phyloP scores from a whole-genome alignment of 2,888 invertebrate genomes.

The Brachylomia viminalis region DNA sequence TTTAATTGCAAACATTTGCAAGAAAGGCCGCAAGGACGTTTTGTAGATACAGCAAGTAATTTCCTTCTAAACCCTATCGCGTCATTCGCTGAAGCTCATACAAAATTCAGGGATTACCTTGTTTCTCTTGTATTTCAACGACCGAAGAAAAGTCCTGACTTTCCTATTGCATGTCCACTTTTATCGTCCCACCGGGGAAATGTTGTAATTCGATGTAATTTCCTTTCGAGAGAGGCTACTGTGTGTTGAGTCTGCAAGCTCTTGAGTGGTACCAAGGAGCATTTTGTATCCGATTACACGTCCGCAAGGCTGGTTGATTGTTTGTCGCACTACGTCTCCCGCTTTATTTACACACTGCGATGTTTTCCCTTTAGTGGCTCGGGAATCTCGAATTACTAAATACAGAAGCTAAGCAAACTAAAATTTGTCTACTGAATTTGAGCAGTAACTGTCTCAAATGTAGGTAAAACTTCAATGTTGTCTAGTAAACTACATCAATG shows the following conservation, averaged over 20 bases:
- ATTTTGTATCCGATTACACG: constrained; percentile 86
- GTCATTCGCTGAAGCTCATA: constrained; percentile 62
- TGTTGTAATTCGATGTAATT: constrained; percentile 80
- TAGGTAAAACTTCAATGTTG: constrained; percentile 23
- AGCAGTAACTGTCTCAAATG: constrained; percentile 10
- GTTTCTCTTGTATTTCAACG: constrained; percentile 66
- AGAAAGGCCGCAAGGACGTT: constrained; percentile 32
- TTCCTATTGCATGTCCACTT: constrained; percentile 67
- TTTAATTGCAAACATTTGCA: constrained; percentile 23
- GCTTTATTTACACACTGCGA: constrained; percentile 81
- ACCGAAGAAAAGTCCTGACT: constrained; percentile 63
- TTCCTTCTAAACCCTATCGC: constrained; percentile 49
- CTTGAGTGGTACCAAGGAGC: constrained; percentile 77
- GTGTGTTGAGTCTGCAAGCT: constrained; percentile 74
- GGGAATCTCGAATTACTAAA: constrained; percentile 79
- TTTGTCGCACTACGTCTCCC: constrained; percentile 78
- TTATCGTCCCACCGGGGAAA: constrained; percentile 73
- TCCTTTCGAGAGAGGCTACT: constrained; percentile 75
- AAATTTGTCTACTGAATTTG: constrained; percentile 57
- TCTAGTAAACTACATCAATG: background rate
- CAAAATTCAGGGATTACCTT: constrained; percentile 65
- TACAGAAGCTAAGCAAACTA: constrained; percentile 64
- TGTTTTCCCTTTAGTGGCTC: constrained; percentile 79
- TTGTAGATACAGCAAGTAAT: constrained; percentile 50
- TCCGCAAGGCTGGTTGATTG: constrained; percentile 80